A percentile compares a stretch with the other conserved stretches of the same genome.
Conservation (phyloP, 1,140 invertebrate genomes). For the Elymnias hypermnestra region DNA sequence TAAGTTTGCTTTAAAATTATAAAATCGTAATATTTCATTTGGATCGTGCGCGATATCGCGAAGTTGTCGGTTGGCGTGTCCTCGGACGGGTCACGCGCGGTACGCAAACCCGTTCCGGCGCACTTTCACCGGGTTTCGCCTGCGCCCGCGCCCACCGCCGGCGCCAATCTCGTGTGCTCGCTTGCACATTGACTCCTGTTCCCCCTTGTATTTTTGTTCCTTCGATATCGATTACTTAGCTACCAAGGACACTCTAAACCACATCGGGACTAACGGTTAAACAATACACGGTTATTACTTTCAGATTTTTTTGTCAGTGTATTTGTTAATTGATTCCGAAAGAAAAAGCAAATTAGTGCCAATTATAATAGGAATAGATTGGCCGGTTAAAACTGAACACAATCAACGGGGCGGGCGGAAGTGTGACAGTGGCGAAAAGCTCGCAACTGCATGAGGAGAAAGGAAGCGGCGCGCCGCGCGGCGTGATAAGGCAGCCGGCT, state of each 20-base stretch:
- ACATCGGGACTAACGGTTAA: too few relatives aligned
- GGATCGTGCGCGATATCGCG: constrained; percentile 36
- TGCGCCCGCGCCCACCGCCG: constrained; percentile 33
- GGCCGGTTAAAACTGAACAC: constrained; percentile 57
- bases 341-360: not conserved
- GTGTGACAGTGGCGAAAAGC: constrained; percentile 72
- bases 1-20: not conserved
- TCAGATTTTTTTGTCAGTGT: too few relatives aligned
- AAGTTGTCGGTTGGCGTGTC: constrained; percentile 47
- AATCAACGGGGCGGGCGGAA: constrained; percentile 67
- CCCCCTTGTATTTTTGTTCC: constrained; percentile 9
- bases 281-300: too few relatives aligned
- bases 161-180: constrained; percentile 36
- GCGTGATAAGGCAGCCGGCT: constrained; percentile 67
- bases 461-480: constrained; percentile 69
- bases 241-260: too few relatives aligned
- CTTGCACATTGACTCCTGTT: constrained; percentile 35
- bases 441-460: constrained; percentile 72
- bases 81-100: constrained; percentile 66
- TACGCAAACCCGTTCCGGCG: constrained; percentile 63
- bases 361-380: constrained; percentile 27
- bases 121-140: constrained; percentile 66
- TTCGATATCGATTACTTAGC: not conserved
- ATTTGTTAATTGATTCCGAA: not conserved
- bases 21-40: constrained; percentile 28